Evolutionary conservation across 2,113 vertebrate genomes (phyloP), one percentile per base, ranked within the genome.

Genomic region (Psephotus haematonotus): DNA sequence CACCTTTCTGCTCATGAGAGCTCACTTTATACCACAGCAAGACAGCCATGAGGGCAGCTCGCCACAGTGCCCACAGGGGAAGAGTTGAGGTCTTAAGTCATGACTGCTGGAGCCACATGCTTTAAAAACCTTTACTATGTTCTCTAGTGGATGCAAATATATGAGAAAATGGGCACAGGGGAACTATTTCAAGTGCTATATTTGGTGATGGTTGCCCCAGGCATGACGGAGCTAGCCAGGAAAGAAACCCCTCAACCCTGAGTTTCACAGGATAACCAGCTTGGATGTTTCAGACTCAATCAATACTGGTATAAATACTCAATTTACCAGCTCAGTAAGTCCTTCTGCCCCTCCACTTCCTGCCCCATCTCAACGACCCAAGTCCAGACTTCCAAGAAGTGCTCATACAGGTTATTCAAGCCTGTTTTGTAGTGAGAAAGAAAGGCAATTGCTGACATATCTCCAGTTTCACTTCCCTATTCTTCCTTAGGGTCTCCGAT

Each of bases 41-140:
- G 76, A 72, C 67, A 78, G 49, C 52, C 46, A 17, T 7, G 74
- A 52, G 43, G n/a, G 55, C 64, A 80, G 41, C 69, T 81, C 10
- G 3, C 83, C 86, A 64, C 83, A 86, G 33, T 17, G 41, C 76
- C 82, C 8, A 0, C 9, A 39, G 10, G 60, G 43, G 10, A 55
- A 88, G 80, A 75, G 50, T 25, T 78, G 90, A 88, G 91, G 86
- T 93, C 83, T 82, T 63, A 88, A 84, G 86, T 90, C 86, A 93
- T 78, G 64, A 60, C 64, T 93, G 31, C 49, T 70, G 68, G 71
- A 94, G 94, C 86, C 91, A 90, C 80, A 88, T 75, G 19, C 11
- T 71, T 86, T 71, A 53, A 88, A 92, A 95, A 77, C 6, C 11
- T 17, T 71, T 49, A 25, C 28, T 88, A 0, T 88, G 50, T 86